Percentiles rank a stretch among this genome's conserved stretches.
Evolutionary conservation across 2,113 vertebrate genomes (phyloP).

Genomic region (Myxocyprinus asiaticus): DNA sequence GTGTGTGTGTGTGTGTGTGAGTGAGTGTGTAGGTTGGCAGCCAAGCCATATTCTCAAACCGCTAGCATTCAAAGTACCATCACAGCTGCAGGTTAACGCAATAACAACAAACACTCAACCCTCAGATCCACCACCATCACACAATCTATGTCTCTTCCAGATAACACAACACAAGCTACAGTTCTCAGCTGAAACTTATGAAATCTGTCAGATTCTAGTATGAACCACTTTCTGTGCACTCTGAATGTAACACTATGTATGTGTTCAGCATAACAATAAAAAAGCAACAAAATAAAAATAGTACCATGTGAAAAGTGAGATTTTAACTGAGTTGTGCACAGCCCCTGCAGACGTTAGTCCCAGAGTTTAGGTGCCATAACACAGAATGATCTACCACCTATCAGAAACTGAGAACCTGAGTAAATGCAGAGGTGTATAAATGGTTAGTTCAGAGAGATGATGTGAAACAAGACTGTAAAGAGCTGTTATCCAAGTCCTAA

Average conservation of each 20-base stretch:
- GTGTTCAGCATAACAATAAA: too few species aligned
- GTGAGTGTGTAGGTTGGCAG: constrained; percentile 27
- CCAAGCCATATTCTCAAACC: constrained; percentile 47
- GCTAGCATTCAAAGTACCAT: constrained; percentile 42
- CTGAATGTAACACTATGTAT: too few species aligned
- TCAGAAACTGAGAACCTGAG: too few species aligned
- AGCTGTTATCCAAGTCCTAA: too few species aligned
- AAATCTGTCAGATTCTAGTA: not conserved
- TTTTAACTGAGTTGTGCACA: too few species aligned
- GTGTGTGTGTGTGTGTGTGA: constrained; percentile 32
- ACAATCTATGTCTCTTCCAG: constrained; percentile 46
- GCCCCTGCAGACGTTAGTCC: too few species aligned
- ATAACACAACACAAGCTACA: not conserved
- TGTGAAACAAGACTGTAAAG: constrained; percentile 21
- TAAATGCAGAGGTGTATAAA: too few species aligned
- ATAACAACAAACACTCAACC: constrained; percentile 49
- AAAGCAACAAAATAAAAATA: too few species aligned
- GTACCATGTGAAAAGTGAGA: too few species aligned
- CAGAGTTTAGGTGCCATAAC: not conserved
- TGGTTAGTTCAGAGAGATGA: too few species aligned
- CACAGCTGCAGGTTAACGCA: constrained; percentile 42
- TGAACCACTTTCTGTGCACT: too few species aligned
- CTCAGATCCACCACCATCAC: constrained; percentile 38
- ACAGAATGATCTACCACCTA: not conserved
- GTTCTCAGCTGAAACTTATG: not conserved